Evolutionary conservation across 1,140 invertebrate species (phyloP), one percentile per base, ranked within the genome.

Genomic region (Pteromalus puparum): DNA sequence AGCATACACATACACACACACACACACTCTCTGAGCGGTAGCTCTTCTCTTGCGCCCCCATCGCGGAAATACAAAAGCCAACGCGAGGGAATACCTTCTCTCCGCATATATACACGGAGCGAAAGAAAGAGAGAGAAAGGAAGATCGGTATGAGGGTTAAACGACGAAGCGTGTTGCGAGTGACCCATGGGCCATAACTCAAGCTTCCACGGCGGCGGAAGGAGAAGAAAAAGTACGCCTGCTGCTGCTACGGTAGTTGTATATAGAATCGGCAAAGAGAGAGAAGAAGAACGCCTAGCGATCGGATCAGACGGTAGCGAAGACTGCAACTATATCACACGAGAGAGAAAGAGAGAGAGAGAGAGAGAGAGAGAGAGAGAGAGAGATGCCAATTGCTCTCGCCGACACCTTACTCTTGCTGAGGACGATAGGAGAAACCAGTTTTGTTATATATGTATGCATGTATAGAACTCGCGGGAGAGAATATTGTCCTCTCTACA

Each of bases 151-250:
- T 89, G 88, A 90, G 89, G 92, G 91, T 92, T 92, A 92, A 92
- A 92, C 91, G 92, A 92, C 92, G 91, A 92, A 92, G 90, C 91
- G 90, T 92, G 92, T 92, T 92, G 91, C 90, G 89, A 92, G 89
- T 92, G 91, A 92, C 91, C 90, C 88, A 88, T 85, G 87, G 89
- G 87, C 89, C 88, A 92, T 92, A 92, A 92, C 88, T 92, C 90
- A 92, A 90, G 87, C 86, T 83, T 78, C 76, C 61, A 26, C 30
- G 30, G 30, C 30, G 30, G 74, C 82, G 46, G 76, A 68, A 26
- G 53, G 67, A 46, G 53, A 9, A 86, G 42, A 83, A 75, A 75
- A 72, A 79, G 34, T 73, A 65, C 81, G 24, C 81, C 61, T 73
- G 78, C 42, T 70, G 42, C 53, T 48, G 48, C 65, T 42, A 77